phyloP scores from a whole-genome alignment of 2,797 vertebrate genomes.

The Pithecia hirsuta region DNA sequence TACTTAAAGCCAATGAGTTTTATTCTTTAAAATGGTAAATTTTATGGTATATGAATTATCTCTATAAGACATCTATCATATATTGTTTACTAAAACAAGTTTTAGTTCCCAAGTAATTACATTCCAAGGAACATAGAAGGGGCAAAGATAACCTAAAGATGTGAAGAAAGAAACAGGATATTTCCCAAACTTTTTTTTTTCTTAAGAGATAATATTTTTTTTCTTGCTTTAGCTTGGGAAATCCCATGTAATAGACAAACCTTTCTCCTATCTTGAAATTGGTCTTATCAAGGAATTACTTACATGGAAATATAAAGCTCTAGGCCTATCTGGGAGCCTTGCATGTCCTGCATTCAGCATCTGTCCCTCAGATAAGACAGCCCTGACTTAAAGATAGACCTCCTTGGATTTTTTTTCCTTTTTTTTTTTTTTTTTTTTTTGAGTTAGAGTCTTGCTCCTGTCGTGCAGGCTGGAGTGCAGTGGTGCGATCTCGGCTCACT shows the following conservation, averaged over 20 bases:
- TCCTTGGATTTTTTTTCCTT: not conserved
- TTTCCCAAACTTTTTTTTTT: not conserved
- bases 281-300: not conserved
- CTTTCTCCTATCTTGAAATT: not conserved
- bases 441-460: too few species aligned
- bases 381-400: not conserved
- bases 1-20: not conserved
- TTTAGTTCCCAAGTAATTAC: constrained; percentile 32
- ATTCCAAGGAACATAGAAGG: not conserved
- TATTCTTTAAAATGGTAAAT: constrained; percentile 15
- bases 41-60: not conserved
- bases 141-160: not conserved
- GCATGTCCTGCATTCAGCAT: not conserved
- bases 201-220: not conserved
- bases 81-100: constrained; percentile 28
- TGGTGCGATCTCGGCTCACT: too few species aligned
- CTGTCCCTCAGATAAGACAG: not conserved
- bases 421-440: too few species aligned
- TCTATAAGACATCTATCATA: not conserved
- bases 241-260: not conserved
- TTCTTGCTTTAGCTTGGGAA: not conserved
- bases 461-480: too few species aligned
- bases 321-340: not conserved
- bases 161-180: not conserved
- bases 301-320: not conserved